Evolutionary conservation across 2,888 invertebrate genomes (phyloP).

Genomic region (Baccha elongata): DNA sequence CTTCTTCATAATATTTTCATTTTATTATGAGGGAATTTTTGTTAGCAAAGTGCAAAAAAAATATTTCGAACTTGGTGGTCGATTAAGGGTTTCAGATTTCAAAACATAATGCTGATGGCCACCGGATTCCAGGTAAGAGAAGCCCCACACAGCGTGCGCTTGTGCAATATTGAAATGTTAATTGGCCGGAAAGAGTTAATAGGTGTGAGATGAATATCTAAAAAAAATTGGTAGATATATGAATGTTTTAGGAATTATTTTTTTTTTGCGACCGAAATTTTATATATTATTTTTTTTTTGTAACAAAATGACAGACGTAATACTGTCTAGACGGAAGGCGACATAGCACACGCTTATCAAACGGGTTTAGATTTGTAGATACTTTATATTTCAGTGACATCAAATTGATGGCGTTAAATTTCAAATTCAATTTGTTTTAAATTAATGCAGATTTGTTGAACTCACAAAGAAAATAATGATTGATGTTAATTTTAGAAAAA

Average conservation of each 20-base stretch:
- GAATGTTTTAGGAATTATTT: constrained; percentile 23
- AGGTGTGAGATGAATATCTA: constrained; percentile 63
- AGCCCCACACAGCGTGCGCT: constrained; percentile 49
- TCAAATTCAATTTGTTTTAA: not conserved
- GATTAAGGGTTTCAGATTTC: constrained; percentile 56
- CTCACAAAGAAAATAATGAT: constrained; percentile 8
- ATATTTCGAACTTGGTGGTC: constrained; percentile 63
- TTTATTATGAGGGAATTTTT: constrained; percentile 33
- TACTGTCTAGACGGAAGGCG: constrained; percentile 24
- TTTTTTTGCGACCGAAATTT: not conserved
- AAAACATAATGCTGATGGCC: constrained; percentile 43
- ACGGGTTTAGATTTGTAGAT: not conserved
- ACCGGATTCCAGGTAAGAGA: constrained; percentile 61
- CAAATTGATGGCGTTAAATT: not conserved
- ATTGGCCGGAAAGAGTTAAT: constrained; percentile 60
- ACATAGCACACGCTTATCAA: constrained; percentile 1
- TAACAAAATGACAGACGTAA: not conserved
- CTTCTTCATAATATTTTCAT: constrained; percentile 1
- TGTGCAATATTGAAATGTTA: constrained; percentile 71
- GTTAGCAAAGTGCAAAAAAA: constrained; percentile 39
- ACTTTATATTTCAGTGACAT: constrained; percentile 8
- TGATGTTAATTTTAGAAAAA: not conserved
- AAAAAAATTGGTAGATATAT: constrained; percentile 15
- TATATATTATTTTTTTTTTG: not conserved
- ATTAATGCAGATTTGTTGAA: constrained; percentile 8